Evolutionary conservation across 2,888 invertebrate genomes (phyloP).

Genomic region (Ptilodon capucinus): DNA sequence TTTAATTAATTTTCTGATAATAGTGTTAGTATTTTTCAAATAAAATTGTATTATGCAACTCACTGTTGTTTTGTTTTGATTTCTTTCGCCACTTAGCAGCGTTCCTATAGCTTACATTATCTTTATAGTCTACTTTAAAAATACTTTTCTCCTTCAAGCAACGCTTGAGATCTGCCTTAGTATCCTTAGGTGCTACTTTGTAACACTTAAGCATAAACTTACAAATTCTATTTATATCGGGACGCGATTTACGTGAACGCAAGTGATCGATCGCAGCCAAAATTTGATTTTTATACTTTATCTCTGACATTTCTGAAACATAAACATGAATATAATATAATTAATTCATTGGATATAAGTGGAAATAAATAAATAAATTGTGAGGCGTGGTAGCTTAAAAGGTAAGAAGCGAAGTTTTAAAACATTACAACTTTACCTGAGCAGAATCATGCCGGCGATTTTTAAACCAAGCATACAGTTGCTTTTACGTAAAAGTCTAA

Average conservation of each 20-base stretch:
- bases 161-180: conserved; percentile 87
- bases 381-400: too few relatives aligned
- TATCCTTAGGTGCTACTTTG: conserved; percentile 86
- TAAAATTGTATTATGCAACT: conserved; percentile 31
- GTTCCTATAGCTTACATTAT: conserved; percentile 92
- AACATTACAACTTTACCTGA: conserved; percentile 66
- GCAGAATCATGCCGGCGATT: conserved; percentile 72
- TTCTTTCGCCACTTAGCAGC: conserved; percentile 87
- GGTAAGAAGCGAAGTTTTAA: conserved; percentile 3
- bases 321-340: conserved; percentile 14
- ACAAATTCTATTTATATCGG: conserved; percentile 91
- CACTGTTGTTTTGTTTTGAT: conserved; percentile 59
- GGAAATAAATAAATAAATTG: conserved; percentile 5
- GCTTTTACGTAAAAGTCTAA: too few relatives aligned
- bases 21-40: background rate
- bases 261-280: conserved; percentile 93
- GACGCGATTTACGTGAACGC: conserved; percentile 91
- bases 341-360: background rate
- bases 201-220: conserved; percentile 90
- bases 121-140: conserved; percentile 93
- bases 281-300: conserved; percentile 88
- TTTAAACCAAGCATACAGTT: conserved; percentile 39
- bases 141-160: conserved; percentile 89
- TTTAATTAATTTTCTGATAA: background rate
- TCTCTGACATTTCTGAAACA: conserved; percentile 81